Evolutionary conservation across 2,797 vertebrate genomes (phyloP), one percentile per base, ranked within the genome.

Genomic region (Ctenopoma kingsleyae): DNA sequence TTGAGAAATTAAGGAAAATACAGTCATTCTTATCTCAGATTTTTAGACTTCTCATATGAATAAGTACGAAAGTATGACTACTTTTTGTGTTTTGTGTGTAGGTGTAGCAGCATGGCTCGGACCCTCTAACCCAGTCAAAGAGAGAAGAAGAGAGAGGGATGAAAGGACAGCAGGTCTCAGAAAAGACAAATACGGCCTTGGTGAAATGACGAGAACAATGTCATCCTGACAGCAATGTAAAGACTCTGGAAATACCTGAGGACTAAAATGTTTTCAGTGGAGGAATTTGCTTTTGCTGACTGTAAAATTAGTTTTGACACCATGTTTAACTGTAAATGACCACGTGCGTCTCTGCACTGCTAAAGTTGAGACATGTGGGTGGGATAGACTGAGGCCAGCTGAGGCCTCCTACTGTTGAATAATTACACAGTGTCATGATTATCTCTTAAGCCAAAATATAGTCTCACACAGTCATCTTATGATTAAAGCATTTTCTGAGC

Each of bases 151-250:
- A 65, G 64, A 82, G 40, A 79, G 15, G 27, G 73, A 82, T 7
- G 67, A 69, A 40, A 64, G 8, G 30, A 36, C n/a, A 68, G 51
- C 49, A 11, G 36, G 46, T 32, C 46, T 46, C 44, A 73, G 43
- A 52, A 77, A 74, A 62, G 80, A 87, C 57, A 81, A 68, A 63
- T 15, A 30, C 47, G 57, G 55, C 40, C 71, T 77, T 15, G 87
- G 63, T 69, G 87, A 84, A 10, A 79, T 81, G 53, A 73, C 84
- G 0, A 90, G 85, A 85, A 82, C 88, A 13, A 76, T 88, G 84
- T 88, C 88, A 7, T 92, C 89, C 44, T 94, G 67, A 93, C 52
- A 35, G 20, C 8, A 51, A 27, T 47, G 19, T 65, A 27, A 47
- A 11, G 40, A 71, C 38, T 56, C 3, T 59, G 49, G 3, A 60